These are phyloP conservation scores for Panagrolaimus sp. DNA, from an alignment of 1,140 invertebrate genomes.

Conservation along the genomic window DNA sequence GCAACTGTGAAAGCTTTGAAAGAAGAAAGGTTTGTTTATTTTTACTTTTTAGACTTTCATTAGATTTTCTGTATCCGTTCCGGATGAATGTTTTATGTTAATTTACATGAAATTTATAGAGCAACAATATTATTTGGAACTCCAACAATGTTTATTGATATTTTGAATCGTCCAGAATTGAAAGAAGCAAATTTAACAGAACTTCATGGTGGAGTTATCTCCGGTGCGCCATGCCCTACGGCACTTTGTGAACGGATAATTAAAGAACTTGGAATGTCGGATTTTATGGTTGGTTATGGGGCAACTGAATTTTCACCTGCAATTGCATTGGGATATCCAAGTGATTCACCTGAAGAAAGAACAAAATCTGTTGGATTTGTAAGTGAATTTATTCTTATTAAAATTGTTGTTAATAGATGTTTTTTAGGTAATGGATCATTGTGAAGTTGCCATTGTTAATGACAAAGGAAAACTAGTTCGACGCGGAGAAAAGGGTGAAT, in stretches of 20 bases:
- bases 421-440: slow-evolving; percentile 71
- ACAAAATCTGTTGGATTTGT: too few species aligned
- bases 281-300: too few species aligned
- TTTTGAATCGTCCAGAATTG: slow-evolving; percentile 63
- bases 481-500: slow-evolving; percentile 66
- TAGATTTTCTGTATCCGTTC: too few species aligned
- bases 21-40: slow-evolving; percentile 58
- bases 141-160: slow-evolving; percentile 86
- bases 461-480: slow-evolving; percentile 69
- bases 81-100: too few species aligned
- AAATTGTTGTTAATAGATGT: slow-evolving; percentile 62
- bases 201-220: slow-evolving; percentile 64
- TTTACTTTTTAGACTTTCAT: background rate
- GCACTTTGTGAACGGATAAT: slow-evolving; percentile 62
- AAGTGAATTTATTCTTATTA: too few species aligned
- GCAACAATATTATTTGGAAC: slow-evolving; percentile 79
- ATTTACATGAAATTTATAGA: slow-evolving; percentile 61
- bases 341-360: too few species aligned
- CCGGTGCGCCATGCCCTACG: slow-evolving; percentile 73
- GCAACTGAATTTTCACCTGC: too few species aligned
- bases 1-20: slow-evolving; percentile 64
- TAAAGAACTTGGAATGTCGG: slow-evolving; percentile 49
- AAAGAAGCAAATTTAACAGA: slow-evolving; percentile 46
- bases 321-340: too few species aligned
- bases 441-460: slow-evolving; percentile 75